Percentiles rank a stretch among this genome's conserved stretches.
These are phyloP conservation scores for Gastrophysa polygoni DNA, from an alignment of 2,888 invertebrate species.

Conservation along the genomic window DNA sequence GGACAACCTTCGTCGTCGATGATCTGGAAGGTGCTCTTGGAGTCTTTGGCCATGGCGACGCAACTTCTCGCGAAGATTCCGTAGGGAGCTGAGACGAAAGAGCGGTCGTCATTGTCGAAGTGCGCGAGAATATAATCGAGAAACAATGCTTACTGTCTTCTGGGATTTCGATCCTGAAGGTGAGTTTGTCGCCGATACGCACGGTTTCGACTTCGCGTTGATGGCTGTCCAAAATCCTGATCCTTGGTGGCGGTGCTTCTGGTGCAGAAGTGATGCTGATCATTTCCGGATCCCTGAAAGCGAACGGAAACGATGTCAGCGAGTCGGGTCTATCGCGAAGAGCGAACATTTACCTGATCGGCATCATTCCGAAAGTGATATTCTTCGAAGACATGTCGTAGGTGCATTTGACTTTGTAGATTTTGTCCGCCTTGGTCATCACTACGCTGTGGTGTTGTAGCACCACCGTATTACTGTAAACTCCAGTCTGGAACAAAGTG, in stretches of 20 bases:
- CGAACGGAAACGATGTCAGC: background rate
- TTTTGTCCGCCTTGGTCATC: conserved; percentile 95
- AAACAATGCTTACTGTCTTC: conserved; percentile 81
- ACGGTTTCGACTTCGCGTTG: conserved; percentile 92
- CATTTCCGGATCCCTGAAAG: conserved; percentile 87
- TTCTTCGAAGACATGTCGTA: conserved; percentile 97
- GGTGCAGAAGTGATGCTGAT: conserved; percentile 95
- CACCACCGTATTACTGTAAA: conserved; percentile 93
- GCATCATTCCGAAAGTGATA: conserved; percentile 97
- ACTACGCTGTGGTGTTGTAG: conserved; percentile 95
- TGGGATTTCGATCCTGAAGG: conserved; percentile 94
- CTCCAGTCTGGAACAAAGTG: conserved; percentile 74
- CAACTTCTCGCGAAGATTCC: conserved; percentile 95
- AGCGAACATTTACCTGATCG: conserved; percentile 77
- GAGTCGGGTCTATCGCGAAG: too few relatives aligned
- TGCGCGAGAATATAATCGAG: too few relatives aligned
- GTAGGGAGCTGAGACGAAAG: conserved; percentile 78
- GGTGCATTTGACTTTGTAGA: conserved; percentile 95
- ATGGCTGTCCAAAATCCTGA: conserved; percentile 86
- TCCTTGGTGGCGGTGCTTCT: conserved; percentile 92
- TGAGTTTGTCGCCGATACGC: conserved; percentile 91
- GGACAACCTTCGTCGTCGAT: conserved; percentile 96
- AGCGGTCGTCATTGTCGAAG: too few relatives aligned
- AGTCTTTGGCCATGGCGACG: conserved; percentile 96
- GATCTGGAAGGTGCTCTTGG: conserved; percentile 94